phyloP scores from a whole-genome alignment of 2,888 invertebrate genomes.

The Watsonalla binaria region DNA sequence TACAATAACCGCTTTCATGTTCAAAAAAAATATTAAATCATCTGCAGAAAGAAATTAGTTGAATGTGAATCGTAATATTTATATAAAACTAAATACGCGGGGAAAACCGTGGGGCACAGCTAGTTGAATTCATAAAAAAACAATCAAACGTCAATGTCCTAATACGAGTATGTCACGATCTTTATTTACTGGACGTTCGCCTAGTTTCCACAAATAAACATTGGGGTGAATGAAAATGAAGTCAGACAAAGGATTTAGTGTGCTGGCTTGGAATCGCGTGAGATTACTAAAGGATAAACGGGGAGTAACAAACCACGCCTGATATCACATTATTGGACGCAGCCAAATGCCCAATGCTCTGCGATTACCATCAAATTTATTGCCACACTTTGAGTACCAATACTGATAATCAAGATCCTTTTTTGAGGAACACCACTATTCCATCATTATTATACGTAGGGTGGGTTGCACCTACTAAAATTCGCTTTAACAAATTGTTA shows the following conservation, averaged over 20 bases:
- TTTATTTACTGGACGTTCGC: background rate
- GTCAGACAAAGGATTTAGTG: conserved; percentile 24
- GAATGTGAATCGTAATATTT: too few relatives aligned
- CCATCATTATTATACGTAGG: background rate
- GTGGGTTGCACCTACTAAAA: too few relatives aligned
- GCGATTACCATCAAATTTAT: conserved; percentile 39
- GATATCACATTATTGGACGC: conserved; percentile 35
- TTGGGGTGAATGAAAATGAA: conserved; percentile 14
- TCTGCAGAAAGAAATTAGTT: too few relatives aligned
- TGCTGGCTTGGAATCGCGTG: conserved; percentile 17
- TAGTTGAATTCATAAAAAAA: too few relatives aligned
- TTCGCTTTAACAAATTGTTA: too few relatives aligned
- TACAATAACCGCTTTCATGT: too few relatives aligned
- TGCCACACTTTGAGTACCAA: conserved; percentile 34
- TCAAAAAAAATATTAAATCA: too few relatives aligned
- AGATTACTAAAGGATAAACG: conserved; percentile 32
- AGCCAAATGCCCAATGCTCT: conserved; percentile 31
- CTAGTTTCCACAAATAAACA: background rate
- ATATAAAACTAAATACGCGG: too few relatives aligned
- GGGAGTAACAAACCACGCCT: conserved; percentile 17
- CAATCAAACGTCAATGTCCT: too few relatives aligned
- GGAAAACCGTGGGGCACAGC: too few relatives aligned
- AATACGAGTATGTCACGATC: background rate
- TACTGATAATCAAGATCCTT: conserved; percentile 44
- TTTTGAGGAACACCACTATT: conserved; percentile 3